Percentiles rank a stretch among this genome's conserved stretches.
These are phyloP conservation scores for Bufo gargarizans DNA, from an alignment of 2,113 vertebrate genomes.

Conservation along the genomic window DNA sequence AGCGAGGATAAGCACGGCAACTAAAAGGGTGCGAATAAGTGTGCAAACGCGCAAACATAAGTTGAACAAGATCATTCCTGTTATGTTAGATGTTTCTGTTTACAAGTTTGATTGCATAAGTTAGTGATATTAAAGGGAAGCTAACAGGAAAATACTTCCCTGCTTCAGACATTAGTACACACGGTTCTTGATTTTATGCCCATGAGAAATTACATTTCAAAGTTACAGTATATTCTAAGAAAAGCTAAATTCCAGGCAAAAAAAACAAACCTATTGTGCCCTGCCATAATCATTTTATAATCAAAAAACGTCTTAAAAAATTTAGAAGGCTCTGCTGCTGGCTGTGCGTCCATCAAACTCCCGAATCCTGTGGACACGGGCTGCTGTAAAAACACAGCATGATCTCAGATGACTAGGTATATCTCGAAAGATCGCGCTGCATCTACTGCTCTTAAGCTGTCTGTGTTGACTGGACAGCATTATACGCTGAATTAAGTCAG, in stretches of 20 bases:
- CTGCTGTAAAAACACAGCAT: too few species aligned
- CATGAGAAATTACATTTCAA: neutral
- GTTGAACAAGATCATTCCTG: neutral
- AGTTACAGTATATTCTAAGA: neutral
- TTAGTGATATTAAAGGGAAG: slow-evolving; percentile 25
- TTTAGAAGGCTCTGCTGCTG: neutral
- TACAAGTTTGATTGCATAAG: neutral
- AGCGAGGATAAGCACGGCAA: too few species aligned
- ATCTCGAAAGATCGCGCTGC: too few species aligned
- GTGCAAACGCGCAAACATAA: too few species aligned
- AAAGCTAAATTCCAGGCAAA: neutral
- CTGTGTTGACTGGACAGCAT: too few species aligned
- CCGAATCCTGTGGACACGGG: too few species aligned
- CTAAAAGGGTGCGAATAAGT: too few species aligned
- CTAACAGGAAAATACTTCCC: slow-evolving; percentile 30
- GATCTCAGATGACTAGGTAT: too few species aligned
- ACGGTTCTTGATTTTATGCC: neutral
- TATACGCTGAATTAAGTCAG: too few species aligned
- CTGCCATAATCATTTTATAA: neutral
- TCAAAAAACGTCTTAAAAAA: neutral
- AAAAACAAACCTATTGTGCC: neutral
- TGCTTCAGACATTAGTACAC: slow-evolving; percentile 23
- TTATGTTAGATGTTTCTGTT: neutral
- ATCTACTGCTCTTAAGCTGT: too few species aligned
- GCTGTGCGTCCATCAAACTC: too few species aligned